Base-by-base conservation (phyloP, 2,113 vertebrate species). In the Coreoperca whiteheadi region DNA sequence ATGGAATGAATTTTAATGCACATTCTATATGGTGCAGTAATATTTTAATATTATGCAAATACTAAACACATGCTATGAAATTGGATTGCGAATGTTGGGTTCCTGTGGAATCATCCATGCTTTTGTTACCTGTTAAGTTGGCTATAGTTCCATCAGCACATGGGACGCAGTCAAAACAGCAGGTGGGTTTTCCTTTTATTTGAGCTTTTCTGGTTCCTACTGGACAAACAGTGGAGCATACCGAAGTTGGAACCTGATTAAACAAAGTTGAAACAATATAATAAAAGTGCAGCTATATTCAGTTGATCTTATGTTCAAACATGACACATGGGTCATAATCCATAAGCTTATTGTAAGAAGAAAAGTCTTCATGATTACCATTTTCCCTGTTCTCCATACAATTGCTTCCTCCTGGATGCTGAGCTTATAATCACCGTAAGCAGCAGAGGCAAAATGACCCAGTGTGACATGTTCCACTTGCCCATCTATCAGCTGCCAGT, bases 121-220 rank as follows among this genome's bases (percentile, higher is more conserved):
- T 50, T 76, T 37, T 69, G 3, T 48, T 51, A 96, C 94, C 87
- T 93, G 95, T 94, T 51, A 73, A 77, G 60, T 95, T 96, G 53
- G 94, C 90, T 32, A 95, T 93, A 18, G 94, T 94, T 92, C 96
- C 96, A 2, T 92, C 93, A 34, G 95, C 89, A 88, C 96, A 97
- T 14, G 92, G 90, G 75, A 96, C 81, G 39, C 96, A 97, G 72
- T 96, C 95, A 87, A 96, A 97, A 73, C 96, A 97, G 76, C 96
- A 97, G 10, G 68, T 71, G 2, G 94, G 91, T 83, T 94, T 84
- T 76, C 95, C 95, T 51, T 91, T 91, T 46, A 94, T 94, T 77
- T 88, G 90, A 53, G 94, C 95, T 91, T 91, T 95, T 21, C 95
- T 92, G 21, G 93, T 93, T 77, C 95, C 95, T 11, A 34, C 41